phyloP scores from a whole-genome alignment of 2,113 vertebrate species.

The Pao palembangensis region DNA sequence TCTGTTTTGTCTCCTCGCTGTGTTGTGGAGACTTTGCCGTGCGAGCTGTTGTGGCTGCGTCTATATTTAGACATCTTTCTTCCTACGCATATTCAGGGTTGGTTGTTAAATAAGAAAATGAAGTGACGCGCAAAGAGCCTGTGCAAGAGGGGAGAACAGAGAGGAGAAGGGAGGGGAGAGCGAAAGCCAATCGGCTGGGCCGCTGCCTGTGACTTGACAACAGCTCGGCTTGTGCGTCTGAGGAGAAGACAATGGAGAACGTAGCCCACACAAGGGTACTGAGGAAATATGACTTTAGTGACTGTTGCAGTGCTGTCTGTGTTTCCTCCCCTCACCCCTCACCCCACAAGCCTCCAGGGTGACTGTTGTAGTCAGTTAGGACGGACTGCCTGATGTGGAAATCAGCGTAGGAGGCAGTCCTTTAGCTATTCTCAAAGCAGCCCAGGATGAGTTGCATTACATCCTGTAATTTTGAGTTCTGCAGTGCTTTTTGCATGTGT shows the following conservation, averaged over 20 bases:
- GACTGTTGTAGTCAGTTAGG: conserved; percentile 22
- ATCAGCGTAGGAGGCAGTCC: conserved; percentile 38
- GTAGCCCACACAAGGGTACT: conserved; percentile 31
- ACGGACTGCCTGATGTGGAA: conserved; percentile 27
- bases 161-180: conserved; percentile 59
- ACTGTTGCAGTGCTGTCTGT: conserved; percentile 46
- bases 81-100: conserved; percentile 80
- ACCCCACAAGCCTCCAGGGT: neutral
- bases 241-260: conserved; percentile 53
- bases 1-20: conserved; percentile 63
- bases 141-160: conserved; percentile 47
- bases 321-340: conserved; percentile 26
- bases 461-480: conserved; percentile 59
- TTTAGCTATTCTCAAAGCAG: conserved; percentile 54
- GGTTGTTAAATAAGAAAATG: conserved; percentile 82
- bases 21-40: conserved; percentile 62
- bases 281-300: conserved; percentile 54
- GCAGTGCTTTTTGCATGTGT: conserved; percentile 17
- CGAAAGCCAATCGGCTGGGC: conserved; percentile 61
- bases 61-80: conserved; percentile 81
- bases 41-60: conserved; percentile 72
- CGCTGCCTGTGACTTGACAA: conserved; percentile 56
- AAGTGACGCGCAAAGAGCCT: conserved; percentile 73
- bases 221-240: conserved; percentile 17
- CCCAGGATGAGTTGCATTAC: conserved; percentile 51